Conservation (phyloP, 2,797 vertebrate species). For the Dicrostonyx torquatus region DNA sequence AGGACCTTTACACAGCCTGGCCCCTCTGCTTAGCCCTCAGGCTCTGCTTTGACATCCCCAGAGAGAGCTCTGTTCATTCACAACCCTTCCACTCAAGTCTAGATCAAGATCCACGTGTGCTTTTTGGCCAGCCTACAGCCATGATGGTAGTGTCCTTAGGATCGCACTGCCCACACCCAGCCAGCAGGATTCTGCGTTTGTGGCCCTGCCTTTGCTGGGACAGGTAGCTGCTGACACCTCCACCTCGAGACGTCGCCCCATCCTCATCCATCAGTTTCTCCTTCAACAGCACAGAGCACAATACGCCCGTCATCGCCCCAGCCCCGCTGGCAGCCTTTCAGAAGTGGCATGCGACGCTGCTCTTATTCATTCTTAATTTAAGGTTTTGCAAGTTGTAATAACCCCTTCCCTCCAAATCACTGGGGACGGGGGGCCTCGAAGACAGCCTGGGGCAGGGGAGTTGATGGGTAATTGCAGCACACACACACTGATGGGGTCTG, state of each 20-base stretch:
- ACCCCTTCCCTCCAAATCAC: slow-evolving; percentile 76
- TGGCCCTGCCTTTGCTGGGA: accelerated
- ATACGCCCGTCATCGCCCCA: slow-evolving; percentile 25
- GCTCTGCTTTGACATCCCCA: not conserved
- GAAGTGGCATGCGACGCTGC: slow-evolving; percentile 58
- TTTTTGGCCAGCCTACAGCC: not conserved
- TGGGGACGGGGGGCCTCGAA: slow-evolving; percentile 59
- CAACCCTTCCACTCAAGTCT: not conserved
- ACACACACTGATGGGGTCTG: slow-evolving; percentile 60
- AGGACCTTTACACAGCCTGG: slow-evolving; percentile 4
- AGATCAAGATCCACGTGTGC: not conserved
- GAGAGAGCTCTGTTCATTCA: not conserved
- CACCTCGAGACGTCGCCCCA: not conserved
- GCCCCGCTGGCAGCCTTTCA: slow-evolving; percentile 69
- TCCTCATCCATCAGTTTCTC: not conserved
- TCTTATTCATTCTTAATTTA: slow-evolving; percentile 77
- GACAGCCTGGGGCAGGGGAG: slow-evolving; percentile 64
- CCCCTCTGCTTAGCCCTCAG: not conserved
- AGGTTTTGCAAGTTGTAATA: slow-evolving; percentile 78
- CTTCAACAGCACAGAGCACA: not conserved
- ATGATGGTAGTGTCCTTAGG: not conserved
- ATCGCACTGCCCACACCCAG: not conserved
- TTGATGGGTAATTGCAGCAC: slow-evolving; percentile 73
- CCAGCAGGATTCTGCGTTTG: not conserved
- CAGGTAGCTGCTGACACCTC: not conserved